A percentile compares a stretch with the other conserved stretches of the same genome.
Conservation (phyloP, 2,113 vertebrate genomes). For the Ammodytes marinus region DNA sequence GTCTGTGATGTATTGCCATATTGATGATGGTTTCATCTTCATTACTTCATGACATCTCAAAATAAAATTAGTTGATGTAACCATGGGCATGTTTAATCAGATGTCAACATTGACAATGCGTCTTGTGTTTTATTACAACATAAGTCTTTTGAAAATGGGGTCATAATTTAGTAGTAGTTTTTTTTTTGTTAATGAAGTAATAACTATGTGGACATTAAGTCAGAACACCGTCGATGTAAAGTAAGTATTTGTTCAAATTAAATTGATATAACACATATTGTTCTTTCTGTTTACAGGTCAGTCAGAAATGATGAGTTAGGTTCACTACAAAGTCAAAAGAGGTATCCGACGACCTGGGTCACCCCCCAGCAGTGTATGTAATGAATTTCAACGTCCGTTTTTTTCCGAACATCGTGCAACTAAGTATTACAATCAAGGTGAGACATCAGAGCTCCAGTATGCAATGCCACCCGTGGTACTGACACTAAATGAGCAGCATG, state of each 20-base stretch:
- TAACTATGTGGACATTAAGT: background rate
- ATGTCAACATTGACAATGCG: background rate
- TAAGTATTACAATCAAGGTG: constrained; percentile 60
- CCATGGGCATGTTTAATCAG: background rate
- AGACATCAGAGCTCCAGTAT: constrained; percentile 27
- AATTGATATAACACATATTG: background rate
- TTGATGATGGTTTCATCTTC: background rate
- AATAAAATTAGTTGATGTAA: background rate
- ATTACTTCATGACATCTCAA: background rate
- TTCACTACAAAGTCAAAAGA: constrained; percentile 36
- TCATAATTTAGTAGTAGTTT: background rate
- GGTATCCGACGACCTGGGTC: constrained; percentile 18
- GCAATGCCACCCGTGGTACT: constrained; percentile 29
- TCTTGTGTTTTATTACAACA: background rate
- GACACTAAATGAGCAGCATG: constrained; percentile 29
- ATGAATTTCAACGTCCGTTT: constrained; percentile 43
- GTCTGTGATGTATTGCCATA: no score
- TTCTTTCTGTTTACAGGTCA: background rate
- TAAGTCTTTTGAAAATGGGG: background rate
- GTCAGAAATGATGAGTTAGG: constrained; percentile 13
- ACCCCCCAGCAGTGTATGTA: constrained; percentile 29
- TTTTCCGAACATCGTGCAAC: constrained; percentile 42
- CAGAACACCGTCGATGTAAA: background rate
- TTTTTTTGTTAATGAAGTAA: background rate
- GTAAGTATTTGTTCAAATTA: background rate